Conservation (phyloP, 1,140 invertebrate genomes). For the Caenorhabditis briggsae region DNA sequence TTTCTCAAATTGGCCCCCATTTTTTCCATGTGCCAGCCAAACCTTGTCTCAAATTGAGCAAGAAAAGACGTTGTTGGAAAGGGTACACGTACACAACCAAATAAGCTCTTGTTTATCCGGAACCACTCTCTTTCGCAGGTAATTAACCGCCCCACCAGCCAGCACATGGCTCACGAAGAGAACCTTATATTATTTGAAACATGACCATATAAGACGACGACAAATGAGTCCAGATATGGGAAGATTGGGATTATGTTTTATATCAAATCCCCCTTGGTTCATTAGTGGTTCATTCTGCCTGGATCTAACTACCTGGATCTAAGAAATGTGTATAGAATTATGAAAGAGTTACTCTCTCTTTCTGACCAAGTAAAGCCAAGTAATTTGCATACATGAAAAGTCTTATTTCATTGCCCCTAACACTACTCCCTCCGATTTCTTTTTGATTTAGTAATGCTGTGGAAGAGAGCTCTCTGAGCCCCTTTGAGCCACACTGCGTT, state of each 20-base stretch:
- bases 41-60: constrained; percentile 53
- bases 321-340: constrained; percentile 4
- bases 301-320: background rate
- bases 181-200: constrained; percentile 53
- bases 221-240: background rate
- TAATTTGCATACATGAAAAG: constrained; percentile 49
- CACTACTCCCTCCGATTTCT: constrained; percentile 24
- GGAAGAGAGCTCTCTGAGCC: background rate
- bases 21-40: background rate
- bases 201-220: constrained; percentile 8
- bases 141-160: constrained; percentile 42
- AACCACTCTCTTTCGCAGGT: constrained; percentile 52
- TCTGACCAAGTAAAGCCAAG: background rate
- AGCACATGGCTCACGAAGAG: constrained; percentile 18
- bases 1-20: constrained; percentile 51
- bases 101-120: constrained; percentile 56
- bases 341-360: background rate
- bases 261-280: background rate
- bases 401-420: constrained; percentile 40
- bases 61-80: background rate
- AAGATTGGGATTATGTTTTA: constrained; percentile 17
- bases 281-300: constrained; percentile 24
- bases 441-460: constrained; percentile 50
- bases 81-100: background rate
- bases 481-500: constrained; percentile 9